Evolutionary conservation across 2,888 invertebrate species (phyloP), one percentile per base, ranked within the genome.

Genomic region (Hypomecis punctinalis): DNA sequence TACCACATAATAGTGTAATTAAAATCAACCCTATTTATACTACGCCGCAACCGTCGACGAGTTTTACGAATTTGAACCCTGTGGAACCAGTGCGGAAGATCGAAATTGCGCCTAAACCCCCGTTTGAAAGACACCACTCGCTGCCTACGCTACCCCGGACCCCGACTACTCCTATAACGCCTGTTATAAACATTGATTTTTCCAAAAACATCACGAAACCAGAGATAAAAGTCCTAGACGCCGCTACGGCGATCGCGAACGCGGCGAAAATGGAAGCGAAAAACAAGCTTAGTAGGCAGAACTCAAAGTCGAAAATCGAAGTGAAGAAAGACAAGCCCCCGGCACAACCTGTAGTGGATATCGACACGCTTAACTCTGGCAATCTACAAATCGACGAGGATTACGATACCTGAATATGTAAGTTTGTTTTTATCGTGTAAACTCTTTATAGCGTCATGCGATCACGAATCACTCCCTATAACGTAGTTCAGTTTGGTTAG

Each of bases 381-480:
- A 88, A 91, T 68, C 76, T 93, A 72, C 90, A 93, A 73, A 90
- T 93, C 53, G 93, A 93, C 60, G 93, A 93, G 79, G 93, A 93
- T 84, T 93, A 93, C 76, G 93, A 93, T 89, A 92, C 93, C 84
- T 93, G 91, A 93, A 77, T 87, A 71, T 5, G 6, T 54, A 54
- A 59, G 65, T 82, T 78, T 79, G 75, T 82, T 79, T 78, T 73
- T 78, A 79, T 78, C 78, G 78, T 23, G 23, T 23, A 23, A 23
- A 23, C 23, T 23, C 23, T 23, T 23, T 23, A 23, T 23, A 23
- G 23, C 23, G 3, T 23, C 23, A 23, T 23, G 1, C 23, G 23
- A 23, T 23, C 1, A 23, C 23, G 1, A 23, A 2, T 2, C 23
- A 23, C 23, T 23, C 23, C 23, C 23, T 23, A 23, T 3, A 23